These are phyloP conservation scores for Sinodicranocentrus sp. DNA, from an alignment of 2,888 invertebrate species.

Conservation along the genomic window DNA sequence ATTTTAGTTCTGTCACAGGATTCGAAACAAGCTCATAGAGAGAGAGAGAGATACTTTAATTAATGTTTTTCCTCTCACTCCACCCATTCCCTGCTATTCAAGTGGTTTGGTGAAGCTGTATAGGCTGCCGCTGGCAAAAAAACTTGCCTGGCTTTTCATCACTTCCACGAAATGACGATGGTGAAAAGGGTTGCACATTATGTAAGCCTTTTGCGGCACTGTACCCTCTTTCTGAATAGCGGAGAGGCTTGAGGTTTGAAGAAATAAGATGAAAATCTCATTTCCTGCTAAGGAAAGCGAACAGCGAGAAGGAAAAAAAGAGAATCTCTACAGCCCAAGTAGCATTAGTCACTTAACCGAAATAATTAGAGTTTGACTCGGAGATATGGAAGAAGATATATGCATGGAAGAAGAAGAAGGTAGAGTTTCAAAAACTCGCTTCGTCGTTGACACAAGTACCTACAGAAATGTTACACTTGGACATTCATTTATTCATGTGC, in stretches of 20 bases:
- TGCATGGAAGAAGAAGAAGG: not conserved
- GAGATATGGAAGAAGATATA: no score
- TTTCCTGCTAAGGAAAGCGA: conserved; percentile 10
- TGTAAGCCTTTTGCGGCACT: not conserved
- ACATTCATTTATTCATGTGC: no score
- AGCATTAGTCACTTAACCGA: conserved; percentile 45
- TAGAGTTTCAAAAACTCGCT: no score
- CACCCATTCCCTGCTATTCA: not conserved
- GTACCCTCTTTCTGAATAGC: no score
- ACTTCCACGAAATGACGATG: not conserved
- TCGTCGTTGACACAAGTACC: no score
- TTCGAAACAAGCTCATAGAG: no score
- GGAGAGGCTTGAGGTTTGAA: conserved; percentile 21
- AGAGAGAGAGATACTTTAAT: conserved; percentile 26
- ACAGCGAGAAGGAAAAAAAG: not conserved
- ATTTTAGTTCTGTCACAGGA: no score
- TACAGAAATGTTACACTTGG: no score
- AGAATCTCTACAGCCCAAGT: conserved; percentile 7
- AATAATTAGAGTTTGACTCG: conserved; percentile 47
- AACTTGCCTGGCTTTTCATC: conserved; percentile 5
- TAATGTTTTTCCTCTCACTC: conserved; percentile 11
- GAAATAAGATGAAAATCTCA: conserved; percentile 32
- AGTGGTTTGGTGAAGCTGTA: conserved; percentile 24
- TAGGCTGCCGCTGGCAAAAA: not conserved
- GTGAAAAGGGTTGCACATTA: not conserved